Evolutionary conservation across 2,797 vertebrate genomes (phyloP).

Genomic region (Pipistrellus pipistrellus): DNA sequence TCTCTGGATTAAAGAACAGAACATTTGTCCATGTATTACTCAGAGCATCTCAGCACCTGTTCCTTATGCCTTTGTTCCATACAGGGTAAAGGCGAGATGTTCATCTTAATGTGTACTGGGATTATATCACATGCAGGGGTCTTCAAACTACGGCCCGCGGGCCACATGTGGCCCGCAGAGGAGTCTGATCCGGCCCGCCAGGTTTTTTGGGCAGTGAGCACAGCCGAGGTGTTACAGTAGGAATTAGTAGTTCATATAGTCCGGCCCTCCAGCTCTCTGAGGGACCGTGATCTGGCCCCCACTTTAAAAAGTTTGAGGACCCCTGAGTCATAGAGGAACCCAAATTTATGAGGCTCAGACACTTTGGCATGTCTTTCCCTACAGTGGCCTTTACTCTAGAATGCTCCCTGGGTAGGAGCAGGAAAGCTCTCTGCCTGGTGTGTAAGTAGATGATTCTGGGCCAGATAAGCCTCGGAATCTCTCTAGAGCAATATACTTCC

Average conservation of each 20-base stretch:
- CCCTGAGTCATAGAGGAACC: not conserved
- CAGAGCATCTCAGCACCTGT: not conserved
- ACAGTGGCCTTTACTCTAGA: not conserved
- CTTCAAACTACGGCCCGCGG: too few relatives aligned
- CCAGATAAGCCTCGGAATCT: not conserved
- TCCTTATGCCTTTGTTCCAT: not conserved
- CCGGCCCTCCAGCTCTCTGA: too few relatives aligned
- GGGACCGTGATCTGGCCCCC: too few relatives aligned
- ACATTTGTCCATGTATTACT: not conserved
- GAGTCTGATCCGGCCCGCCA: too few relatives aligned
- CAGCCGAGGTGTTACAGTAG: too few relatives aligned
- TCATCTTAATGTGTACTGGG: not conserved
- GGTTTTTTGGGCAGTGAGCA: too few relatives aligned
- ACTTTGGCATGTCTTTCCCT: not conserved
- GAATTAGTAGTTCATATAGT: too few relatives aligned
- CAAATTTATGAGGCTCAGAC: not conserved
- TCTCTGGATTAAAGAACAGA: not conserved
- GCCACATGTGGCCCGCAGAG: too few relatives aligned
- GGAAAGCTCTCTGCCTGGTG: not conserved
- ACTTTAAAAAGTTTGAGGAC: too few relatives aligned
- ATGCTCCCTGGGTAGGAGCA: not conserved
- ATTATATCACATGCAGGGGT: not conserved
- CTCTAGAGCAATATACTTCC: not conserved
- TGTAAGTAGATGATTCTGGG: not conserved
- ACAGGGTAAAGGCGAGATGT: not conserved